Conservation (phyloP, 1,140 invertebrate species). For the Aphis gossypii region DNA sequence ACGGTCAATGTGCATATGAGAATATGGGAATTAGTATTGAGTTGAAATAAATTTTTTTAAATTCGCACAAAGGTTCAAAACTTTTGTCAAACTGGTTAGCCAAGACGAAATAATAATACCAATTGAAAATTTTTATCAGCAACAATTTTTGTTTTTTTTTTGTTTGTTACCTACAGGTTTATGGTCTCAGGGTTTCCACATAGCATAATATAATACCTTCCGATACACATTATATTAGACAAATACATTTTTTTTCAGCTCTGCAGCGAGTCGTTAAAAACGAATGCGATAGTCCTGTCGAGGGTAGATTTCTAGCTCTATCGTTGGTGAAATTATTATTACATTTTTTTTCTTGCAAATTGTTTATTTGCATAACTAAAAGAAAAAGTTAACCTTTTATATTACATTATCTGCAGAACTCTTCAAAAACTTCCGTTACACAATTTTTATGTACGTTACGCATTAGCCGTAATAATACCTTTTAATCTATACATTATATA, state of each 20-base stretch:
- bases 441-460: not conserved
- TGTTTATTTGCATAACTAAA: not conserved
- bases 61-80: not conserved
- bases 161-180: not conserved
- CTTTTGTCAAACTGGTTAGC: not conserved
- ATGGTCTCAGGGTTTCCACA: not conserved
- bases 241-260: not conserved
- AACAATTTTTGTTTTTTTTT: not conserved
- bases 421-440: conserved; percentile 12
- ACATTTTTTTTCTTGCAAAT: not conserved
- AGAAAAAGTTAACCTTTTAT: not conserved
- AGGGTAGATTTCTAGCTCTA: not conserved
- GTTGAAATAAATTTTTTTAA: not conserved
- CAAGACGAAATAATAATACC: not conserved
- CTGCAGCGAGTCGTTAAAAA: not conserved
- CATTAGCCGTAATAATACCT: not conserved
- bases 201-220: not conserved
- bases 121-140: not conserved
- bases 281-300: not conserved
- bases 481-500: not conserved
- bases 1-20: not conserved
- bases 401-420: not conserved
- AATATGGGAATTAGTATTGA: not conserved
- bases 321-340: not conserved
- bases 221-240: not conserved